A percentile compares a stretch with the other conserved stretches of the same genome.
phyloP scores from a whole-genome alignment of 2,888 invertebrate species.

The Drosophila kokeensis region DNA sequence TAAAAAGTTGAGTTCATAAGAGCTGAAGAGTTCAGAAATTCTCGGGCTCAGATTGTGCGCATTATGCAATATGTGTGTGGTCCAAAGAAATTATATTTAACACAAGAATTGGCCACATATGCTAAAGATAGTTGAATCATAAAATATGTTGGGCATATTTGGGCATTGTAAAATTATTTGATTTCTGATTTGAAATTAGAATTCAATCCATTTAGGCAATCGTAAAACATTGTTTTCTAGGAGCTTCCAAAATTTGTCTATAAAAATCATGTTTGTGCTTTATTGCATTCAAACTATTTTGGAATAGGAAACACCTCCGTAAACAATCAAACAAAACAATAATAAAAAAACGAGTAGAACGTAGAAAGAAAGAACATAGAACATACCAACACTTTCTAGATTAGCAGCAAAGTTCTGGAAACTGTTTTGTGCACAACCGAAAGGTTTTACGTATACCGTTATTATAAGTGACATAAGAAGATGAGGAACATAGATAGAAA shows the following conservation, averaged over 20 bases:
- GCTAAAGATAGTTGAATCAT: not conserved
- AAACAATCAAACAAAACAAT: not conserved
- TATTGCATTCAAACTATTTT: not conserved
- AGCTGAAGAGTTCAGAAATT: conserved; percentile 13
- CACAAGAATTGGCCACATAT: not conserved
- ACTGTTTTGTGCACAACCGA: not conserved
- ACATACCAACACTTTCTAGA: not conserved
- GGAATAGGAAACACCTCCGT: not conserved
- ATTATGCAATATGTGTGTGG: conserved; percentile 71
- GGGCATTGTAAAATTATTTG: not conserved
- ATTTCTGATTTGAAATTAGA: not conserved
- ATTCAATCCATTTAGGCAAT: not conserved
- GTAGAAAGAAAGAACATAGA: not conserved
- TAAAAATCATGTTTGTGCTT: not conserved
- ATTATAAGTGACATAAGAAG: conserved; percentile 32
- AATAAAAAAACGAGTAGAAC: not conserved
- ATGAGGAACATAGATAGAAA: conserved; percentile 10
- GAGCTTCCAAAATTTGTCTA: not conserved
- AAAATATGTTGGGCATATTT: too few species aligned
- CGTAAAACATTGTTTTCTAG: too few species aligned
- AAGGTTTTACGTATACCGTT: not conserved
- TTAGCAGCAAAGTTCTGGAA: not conserved
- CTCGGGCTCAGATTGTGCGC: not conserved
- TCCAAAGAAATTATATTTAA: conserved; percentile 12
- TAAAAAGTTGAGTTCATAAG: conserved; percentile 44